Conservation (phyloP, 2,113 vertebrate species). For the Atherinomorus stipes region DNA sequence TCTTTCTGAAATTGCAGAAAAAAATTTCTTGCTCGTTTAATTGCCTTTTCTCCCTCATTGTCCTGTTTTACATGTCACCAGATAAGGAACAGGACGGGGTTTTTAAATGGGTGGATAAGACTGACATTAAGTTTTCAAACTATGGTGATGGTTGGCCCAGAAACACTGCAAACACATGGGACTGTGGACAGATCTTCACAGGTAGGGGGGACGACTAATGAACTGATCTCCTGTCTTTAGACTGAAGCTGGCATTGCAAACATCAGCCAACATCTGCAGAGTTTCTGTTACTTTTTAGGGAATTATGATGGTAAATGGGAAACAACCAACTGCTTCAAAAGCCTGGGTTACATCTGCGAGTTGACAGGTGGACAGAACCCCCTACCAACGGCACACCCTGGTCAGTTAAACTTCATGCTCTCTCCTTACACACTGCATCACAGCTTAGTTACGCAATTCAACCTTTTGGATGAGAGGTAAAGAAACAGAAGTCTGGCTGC, state of each 20-base stretch:
- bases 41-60: not conserved
- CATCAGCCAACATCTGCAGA: not conserved
- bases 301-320: conserved; percentile 85
- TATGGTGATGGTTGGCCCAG: conserved; percentile 76
- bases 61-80: conserved; percentile 45
- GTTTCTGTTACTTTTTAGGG: conserved; percentile 58
- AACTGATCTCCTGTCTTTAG: not conserved
- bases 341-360: conserved; percentile 82
- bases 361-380: conserved; percentile 82
- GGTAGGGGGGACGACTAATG: conserved; percentile 68
- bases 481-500: too few relatives aligned
- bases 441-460: not conserved
- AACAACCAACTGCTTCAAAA: conserved; percentile 84
- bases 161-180: conserved; percentile 77
- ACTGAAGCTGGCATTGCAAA: not conserved
- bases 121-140: conserved; percentile 65
- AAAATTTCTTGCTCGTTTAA: not conserved
- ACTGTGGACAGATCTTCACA: conserved; percentile 86
- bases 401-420: conserved; percentile 50
- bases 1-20: not conserved
- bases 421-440: not conserved
- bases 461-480: too few relatives aligned
- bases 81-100: conserved; percentile 79
- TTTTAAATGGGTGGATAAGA: conserved; percentile 83
- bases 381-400: conserved; percentile 77